Base-by-base conservation (phyloP, 1,140 invertebrate species). In the Druon quercuslanigerum region DNA sequence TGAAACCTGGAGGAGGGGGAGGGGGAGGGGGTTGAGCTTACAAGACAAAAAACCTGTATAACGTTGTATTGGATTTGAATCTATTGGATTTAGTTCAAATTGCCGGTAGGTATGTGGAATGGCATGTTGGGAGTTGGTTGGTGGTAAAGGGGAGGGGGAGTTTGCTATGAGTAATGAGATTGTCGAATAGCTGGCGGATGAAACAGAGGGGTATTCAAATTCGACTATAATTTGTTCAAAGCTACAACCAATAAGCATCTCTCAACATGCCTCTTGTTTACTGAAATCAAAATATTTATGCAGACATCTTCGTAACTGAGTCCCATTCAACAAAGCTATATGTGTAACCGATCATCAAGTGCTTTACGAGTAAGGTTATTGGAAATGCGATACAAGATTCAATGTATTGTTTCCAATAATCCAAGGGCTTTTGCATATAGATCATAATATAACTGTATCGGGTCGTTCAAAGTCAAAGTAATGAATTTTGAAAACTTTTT, bases 151-250 rank as follows among this genome's bases (percentile, higher is more conserved):
- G 20, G 60, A n/a, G 25, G 60, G 2, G 40, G 25, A 20, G 60
- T 66, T 66, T 66, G 60, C 60, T 40, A 66, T 66, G 60, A 66
- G 60, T 66, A 66, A 66, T 66, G 60, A 66, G 60, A 66, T 66
- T 16, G 25, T 66, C 40, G 40, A 11, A 46, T 46, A 46, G 40
- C 40, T 46, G 40, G 25, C 5, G 60, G 60, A 66, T 66, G 60
- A 40, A 54, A 54, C 52, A 54, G 52, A 54, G 52, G 1, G 52
- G 52, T 54, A 54, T 54, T 54, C 52, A 54, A 46, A 66, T 66
- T 66, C 60, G 46, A 66, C 60, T 66, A 33, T 66, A 66, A 66
- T 66, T 66, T 66, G 60, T 40, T 66, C 25, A 14, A 66, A 46
- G 33, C 13, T 40, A n/a, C 40, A 66, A 66, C 33, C 60, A 40